A percentile compares a stretch with the other conserved stretches of the same genome.
These are phyloP conservation scores for Lithobates sylvaticus DNA, from an alignment of 2,797 vertebrate species.

Conservation along the genomic window DNA sequence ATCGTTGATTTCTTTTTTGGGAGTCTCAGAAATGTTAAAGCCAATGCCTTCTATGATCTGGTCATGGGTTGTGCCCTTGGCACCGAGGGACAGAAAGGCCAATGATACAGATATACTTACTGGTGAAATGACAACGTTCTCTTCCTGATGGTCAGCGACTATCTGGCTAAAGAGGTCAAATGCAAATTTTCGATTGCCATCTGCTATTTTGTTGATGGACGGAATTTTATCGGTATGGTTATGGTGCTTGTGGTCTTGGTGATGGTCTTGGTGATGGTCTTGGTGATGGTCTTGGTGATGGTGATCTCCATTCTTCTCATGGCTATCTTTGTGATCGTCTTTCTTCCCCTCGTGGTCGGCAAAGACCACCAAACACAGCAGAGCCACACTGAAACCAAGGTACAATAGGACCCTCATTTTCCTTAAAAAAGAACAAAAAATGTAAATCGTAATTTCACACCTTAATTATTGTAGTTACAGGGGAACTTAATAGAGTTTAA, in stretches of 20 bases:
- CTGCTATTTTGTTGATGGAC: conserved; percentile 58
- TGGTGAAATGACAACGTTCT: conserved; percentile 90
- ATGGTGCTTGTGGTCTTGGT: background rate
- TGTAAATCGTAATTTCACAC: too few species aligned
- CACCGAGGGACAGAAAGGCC: conserved; percentile 85
- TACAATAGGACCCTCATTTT: conserved; percentile 66
- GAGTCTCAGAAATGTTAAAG: conserved; percentile 76
- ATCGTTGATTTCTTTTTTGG: conserved; percentile 75
- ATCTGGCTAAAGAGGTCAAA: conserved; percentile 83
- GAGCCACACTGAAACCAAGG: conserved; percentile 63
- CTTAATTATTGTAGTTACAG: too few species aligned
- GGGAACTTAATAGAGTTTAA: too few species aligned
- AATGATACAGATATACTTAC: conserved; percentile 86
- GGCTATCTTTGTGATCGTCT: background rate
- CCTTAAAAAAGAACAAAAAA: too few species aligned
- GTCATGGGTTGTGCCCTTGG: conserved; percentile 79
- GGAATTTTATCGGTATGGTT: conserved; percentile 38
- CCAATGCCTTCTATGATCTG: conserved; percentile 84
- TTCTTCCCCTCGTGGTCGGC: conserved; percentile 29
- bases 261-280: too few species aligned
- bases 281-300: background rate
- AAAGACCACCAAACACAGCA: conserved; percentile 61
- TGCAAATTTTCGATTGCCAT: conserved; percentile 80
- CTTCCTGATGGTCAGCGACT: conserved; percentile 64
- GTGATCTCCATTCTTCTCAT: conserved; percentile 28